Conservation (phyloP, 2,888 invertebrate genomes). For the Netelia virgata region DNA sequence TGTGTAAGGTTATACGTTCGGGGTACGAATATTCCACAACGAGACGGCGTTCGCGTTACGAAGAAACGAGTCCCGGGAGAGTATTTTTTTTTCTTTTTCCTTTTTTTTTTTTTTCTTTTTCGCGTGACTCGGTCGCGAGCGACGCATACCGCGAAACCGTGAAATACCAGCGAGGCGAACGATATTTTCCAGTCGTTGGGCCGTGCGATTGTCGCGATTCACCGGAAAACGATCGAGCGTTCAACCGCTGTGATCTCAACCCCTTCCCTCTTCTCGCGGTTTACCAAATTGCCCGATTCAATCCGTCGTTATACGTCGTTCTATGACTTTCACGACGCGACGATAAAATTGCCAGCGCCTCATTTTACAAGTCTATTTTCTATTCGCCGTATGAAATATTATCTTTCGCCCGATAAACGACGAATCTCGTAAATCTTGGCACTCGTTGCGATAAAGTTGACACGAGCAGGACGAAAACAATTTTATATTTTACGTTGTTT, state of each 20-base stretch:
- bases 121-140: not conserved
- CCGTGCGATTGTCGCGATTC: slow-evolving; percentile 76
- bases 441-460: no score
- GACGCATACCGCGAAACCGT: not conserved
- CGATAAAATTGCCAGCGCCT: not conserved
- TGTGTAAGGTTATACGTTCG: slow-evolving; percentile 9
- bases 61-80: slow-evolving; percentile 49
- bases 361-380: no score
- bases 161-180: slow-evolving; percentile 21
- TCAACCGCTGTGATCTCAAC: not conserved
- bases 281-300: slow-evolving; percentile 60
- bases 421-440: no score
- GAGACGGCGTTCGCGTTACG: slow-evolving; percentile 4
- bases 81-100: slow-evolving; percentile 13
- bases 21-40: slow-evolving; percentile 6
- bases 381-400: no score
- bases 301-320: slow-evolving; percentile 7
- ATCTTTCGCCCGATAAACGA: no score
- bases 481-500: no score
- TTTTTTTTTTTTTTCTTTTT: not conserved
- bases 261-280: slow-evolving; percentile 65
- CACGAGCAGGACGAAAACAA: no score
- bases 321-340: not conserved
- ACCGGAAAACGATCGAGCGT: slow-evolving; percentile 72
- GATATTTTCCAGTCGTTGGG: slow-evolving; percentile 70